Percentiles rank a stretch among this genome's conserved stretches.
Evolutionary conservation across 2,888 invertebrate genomes (phyloP).

Genomic region (Lasioglossum zephyrum): DNA sequence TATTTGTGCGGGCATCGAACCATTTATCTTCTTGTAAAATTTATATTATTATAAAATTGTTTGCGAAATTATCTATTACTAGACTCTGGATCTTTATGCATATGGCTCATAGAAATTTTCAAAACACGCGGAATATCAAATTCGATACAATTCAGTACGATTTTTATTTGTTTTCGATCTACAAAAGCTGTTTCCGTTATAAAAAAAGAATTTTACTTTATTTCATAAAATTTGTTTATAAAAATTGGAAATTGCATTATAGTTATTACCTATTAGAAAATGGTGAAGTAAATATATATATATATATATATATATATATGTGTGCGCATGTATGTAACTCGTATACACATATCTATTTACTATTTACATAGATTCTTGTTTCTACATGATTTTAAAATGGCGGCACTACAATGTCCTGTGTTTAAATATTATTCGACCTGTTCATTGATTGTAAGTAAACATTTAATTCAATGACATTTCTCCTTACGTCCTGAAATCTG

Average conservation of each 20-base stretch:
- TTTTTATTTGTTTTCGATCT: too few species aligned
- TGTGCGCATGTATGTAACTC: background rate
- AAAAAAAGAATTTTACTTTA: too few species aligned
- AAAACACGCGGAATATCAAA: too few species aligned
- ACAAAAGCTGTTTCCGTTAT: too few species aligned
- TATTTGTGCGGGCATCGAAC: background rate
- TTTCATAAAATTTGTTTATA: too few species aligned
- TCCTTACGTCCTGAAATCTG: background rate
- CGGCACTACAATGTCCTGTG: conserved; percentile 18
- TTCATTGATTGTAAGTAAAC: conserved; percentile 18
- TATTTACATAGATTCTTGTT: background rate
- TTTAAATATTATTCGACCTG: conserved; percentile 24
- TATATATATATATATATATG: background rate
- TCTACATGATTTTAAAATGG: conserved; percentile 34
- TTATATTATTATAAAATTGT: background rate
- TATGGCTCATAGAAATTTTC: too few species aligned
- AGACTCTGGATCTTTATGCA: too few species aligned
- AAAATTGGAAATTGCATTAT: too few species aligned
- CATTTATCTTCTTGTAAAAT: background rate
- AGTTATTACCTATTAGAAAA: too few species aligned
- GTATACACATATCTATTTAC: background rate
- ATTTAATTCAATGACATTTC: conserved; percentile 7
- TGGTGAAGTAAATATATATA: background rate
- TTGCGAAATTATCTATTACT: conserved; percentile 8
- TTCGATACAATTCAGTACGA: too few species aligned